Evolutionary conservation across 2,113 vertebrate species (phyloP).

Genomic region (rat (Rattus norvegicus)): DNA sequence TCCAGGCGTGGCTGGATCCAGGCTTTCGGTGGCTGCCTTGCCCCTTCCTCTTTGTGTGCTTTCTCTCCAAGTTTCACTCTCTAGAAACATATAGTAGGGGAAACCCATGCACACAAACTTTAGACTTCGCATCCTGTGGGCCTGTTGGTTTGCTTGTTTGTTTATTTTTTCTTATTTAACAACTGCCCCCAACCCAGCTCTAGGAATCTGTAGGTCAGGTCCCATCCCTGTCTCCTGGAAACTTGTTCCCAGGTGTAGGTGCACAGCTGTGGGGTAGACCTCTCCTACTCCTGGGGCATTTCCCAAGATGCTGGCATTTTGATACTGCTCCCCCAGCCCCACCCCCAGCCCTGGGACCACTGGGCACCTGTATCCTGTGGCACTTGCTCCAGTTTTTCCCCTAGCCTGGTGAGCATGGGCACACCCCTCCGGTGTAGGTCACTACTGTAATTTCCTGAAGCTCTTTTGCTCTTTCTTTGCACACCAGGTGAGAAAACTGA

Average conservation of each 20-base stretch:
- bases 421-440: background rate
- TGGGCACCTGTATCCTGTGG: rapidly evolving
- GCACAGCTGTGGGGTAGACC: background rate
- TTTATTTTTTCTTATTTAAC: background rate
- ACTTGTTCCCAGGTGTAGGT: rapidly evolving
- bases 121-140: background rate
- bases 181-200: background rate
- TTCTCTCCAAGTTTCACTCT: background rate
- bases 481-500: background rate
- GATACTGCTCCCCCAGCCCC: background rate
- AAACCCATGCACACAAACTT: background rate
- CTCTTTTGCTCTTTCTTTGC: background rate
- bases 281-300: background rate
- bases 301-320: background rate
- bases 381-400: no score
- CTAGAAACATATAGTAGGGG: background rate
- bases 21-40: background rate
- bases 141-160: background rate
- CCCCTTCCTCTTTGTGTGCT: background rate
- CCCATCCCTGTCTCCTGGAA: background rate
- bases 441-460: background rate
- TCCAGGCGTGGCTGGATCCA: background rate
- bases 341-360: background rate
- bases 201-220: rapidly evolving
- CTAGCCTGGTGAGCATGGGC: rapidly evolving